Evolutionary conservation across 2,888 invertebrate species (phyloP).

Genomic region (Prenolepis imparis): DNA sequence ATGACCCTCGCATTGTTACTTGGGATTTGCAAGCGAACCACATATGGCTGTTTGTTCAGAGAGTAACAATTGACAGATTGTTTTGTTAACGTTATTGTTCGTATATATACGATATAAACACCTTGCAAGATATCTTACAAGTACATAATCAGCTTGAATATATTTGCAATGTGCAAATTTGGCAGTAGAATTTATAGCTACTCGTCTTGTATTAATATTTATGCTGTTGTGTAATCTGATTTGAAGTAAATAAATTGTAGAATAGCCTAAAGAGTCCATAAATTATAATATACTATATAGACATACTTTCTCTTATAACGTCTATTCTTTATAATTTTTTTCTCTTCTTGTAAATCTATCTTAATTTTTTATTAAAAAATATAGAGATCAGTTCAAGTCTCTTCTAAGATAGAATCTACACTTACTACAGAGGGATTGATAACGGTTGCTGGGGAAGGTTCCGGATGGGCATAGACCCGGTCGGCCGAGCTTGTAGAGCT

Average conservation of each 20-base stretch:
- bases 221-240: not conserved
- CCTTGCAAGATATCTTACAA: not conserved
- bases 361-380: not conserved
- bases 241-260: not conserved
- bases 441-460: conserved; percentile 56
- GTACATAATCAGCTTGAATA: not conserved
- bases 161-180: not conserved
- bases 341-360: not conserved
- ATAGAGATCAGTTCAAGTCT: not conserved
- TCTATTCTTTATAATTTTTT: not conserved
- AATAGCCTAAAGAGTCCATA: not conserved
- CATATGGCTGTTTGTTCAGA: not conserved
- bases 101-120: too few relatives aligned
- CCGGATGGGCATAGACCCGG: conserved; percentile 72
- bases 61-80: not conserved
- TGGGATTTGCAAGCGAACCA: not conserved
- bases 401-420: not conserved
- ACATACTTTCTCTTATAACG: not conserved
- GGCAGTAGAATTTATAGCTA: not conserved
- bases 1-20: not conserved
- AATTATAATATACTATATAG: not conserved
- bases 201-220: not conserved
- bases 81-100: conserved; percentile 9
- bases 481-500: conserved; percentile 78
- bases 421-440: conserved; percentile 38